Base-by-base conservation (phyloP, 2,113 vertebrate species). In the Bufo bufo region DNA sequence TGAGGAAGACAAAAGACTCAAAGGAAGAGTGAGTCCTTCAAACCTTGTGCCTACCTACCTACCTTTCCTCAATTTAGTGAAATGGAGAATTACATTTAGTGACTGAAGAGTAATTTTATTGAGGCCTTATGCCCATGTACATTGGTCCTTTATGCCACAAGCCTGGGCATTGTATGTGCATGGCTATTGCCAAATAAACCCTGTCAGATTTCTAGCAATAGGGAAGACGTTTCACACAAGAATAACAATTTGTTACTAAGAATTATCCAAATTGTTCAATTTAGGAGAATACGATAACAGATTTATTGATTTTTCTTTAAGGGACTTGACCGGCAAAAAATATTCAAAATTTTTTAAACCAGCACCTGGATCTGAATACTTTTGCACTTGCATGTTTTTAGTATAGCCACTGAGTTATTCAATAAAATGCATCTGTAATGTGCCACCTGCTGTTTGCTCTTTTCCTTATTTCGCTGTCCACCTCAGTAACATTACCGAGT, bases 11-110 rank as follows among this genome's bases (percentile, higher is more conserved):
- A 65, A 80, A 74, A 49, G 79, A 63, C 79, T 82, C 47, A 5
- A 59, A 82, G 58, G 61, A 82, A 45, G 47, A 82, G 61, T 43
- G 47, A 82, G 61, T 59, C 58, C 80, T 82, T 82, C 17, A 83
- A 66, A 66, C 17, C 61, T 83, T 69, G 14, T 2, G 23, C 19
- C 69, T 65, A n/a, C 9, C 59, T n/a, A 16, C 16, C 2, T 65
- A 49, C 52, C 47, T 50, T 66, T 63, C 33, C 16, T 59, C 20
- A 59, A 6, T 59, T 80, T 80, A 75, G 10, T 83, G 19, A 49
- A 69, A 52, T 33, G 33, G 11, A 52, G 20, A 69, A 9, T 82
- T 43, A 20, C 45, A 16, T 10, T 63, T n/a, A 0, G 16, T 20
- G 20, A 9, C 80, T 43, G 17, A 65, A 45, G 2, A 6, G 43